Evolutionary conservation across 2,888 invertebrate genomes (phyloP), one percentile per base, ranked within the genome.

Genomic region (Trimorus sp.): DNA sequence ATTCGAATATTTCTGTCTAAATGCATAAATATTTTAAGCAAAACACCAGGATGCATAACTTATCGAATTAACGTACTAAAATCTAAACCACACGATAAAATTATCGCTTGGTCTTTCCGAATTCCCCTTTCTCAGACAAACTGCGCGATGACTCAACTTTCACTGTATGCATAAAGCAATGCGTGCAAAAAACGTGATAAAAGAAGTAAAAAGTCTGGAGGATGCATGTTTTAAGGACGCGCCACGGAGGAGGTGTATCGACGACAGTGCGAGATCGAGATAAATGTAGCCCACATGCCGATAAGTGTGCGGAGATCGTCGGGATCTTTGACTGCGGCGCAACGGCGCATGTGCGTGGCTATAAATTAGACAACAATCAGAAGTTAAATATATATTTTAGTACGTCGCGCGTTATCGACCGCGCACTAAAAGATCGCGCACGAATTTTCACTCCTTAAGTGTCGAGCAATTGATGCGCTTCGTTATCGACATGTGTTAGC

Each of bases 201-300:
- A 26, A 26, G 26, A 26, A 26, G 4, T 26, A 80, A 70, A 80
- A 70, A 58, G 54, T 62, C 51, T n/a, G 7, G 54, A 65, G 71
- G 60, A 71, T 80, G 60, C 71, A 48, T 62, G 80, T 71, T 76
- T 69, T 56, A 58, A 62, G 59, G 75, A 63, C 60, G 73, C 49
- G 60, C 45, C 62, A 36, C 66, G 58, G 56, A 75, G 60, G 68
- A 79, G 73, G 73, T 73, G 58, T 68, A 74, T 69, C 65, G 80
- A 76, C 69, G 76, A 75, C 75, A 75, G 76, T 63, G 48, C 68
- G 36, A 76, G 65, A 75, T 65, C 80, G 71, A 80, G 71, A 81
- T 81, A 76, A 81, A 76, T 81, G 71, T 76, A 65, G 68, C 65
- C 76, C 80, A 81, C 76, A 75, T 80, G 75, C 68, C 66, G 75